Evolutionary conservation across 1,140 invertebrate genomes (phyloP), one percentile per base, ranked within the genome.

Genomic region (Aphelinus atriplicis): DNA sequence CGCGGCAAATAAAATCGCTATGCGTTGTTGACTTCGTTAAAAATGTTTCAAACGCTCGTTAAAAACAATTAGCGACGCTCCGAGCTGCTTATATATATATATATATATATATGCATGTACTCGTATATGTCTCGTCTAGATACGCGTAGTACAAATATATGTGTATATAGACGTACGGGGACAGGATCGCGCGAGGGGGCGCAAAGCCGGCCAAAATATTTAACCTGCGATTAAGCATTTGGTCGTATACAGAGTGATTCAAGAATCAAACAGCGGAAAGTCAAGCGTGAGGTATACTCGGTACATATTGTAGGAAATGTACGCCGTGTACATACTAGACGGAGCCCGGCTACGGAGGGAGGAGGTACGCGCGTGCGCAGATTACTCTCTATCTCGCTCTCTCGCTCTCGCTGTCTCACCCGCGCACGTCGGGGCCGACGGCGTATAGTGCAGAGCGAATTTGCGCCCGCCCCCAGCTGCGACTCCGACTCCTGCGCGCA

Each of bases 231-330:
- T 87, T 87, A 88, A 85, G 80, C 82, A 79, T 82, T 81, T 81
- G 26, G 79, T 80, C 81, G 82, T 84, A 86, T 82, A 84, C 82
- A 82, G 81, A 87, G 83, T 86, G 86, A 87, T 87, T 88, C 85
- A 87, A 86, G 86, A 87, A 87, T 86, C 86, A 87, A 87, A 88
- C 86, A 87, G 73, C 81, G 78, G 75, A 87, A 82, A 88, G 86
- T 87, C 85, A 88, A 87, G 81, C 79, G 79, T 79, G 77, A 80
- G 84, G 82, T 87, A 86, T 85, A 86, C 85, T 86, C 78, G 81
- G 85, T 87, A 88, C 86, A 88, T 84, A 88, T 83, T 84, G 81
- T 83, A 82, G 81, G 81, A 81, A 85, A 85, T 84, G 71, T 73
- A 73, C 71, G 57, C 48, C 71, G 57, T 66, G 48, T 73, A 73